Conservation (phyloP, 2,888 invertebrate genomes). For the Diogma glabrata region DNA sequence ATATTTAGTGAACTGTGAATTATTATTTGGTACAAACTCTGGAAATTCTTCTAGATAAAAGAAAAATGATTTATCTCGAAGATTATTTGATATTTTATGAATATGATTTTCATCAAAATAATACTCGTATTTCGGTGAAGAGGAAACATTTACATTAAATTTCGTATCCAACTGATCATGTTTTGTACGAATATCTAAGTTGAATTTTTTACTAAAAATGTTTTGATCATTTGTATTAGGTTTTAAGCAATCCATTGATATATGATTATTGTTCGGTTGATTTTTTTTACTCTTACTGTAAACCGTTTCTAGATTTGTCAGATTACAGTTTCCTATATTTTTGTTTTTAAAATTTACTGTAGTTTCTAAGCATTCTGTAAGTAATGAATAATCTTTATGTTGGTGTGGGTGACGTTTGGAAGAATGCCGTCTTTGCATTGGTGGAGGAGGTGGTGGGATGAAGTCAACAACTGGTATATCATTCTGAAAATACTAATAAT, state of each 20-base stretch:
- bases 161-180: background rate
- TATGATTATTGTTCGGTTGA: no score
- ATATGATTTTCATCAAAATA: slow-evolving; percentile 4
- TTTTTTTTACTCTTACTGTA: slow-evolving; percentile 26
- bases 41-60: slow-evolving; percentile 21
- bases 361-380: no score
- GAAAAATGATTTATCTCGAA: slow-evolving; percentile 18
- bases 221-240: slow-evolving; percentile 3
- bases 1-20: slow-evolving; percentile 24
- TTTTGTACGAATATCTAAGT: background rate
- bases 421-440: slow-evolving; percentile 21
- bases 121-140: background rate
- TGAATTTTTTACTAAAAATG: background rate
- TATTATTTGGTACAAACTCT: slow-evolving; percentile 19
- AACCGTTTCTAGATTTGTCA: slow-evolving; percentile 23
- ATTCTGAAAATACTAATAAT: background rate
- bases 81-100: slow-evolving; percentile 1
- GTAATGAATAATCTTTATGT: no score
- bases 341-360: slow-evolving; percentile 1
- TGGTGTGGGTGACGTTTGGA: background rate
- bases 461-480: slow-evolving; percentile 28
- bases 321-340: background rate
- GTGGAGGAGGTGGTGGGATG: slow-evolving; percentile 36
- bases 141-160: background rate
- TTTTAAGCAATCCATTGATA: no score